Percentiles rank a stretch among this genome's conserved stretches.
phyloP scores from a whole-genome alignment of 2,888 invertebrate genomes.

The Slavum lentiscoides region DNA sequence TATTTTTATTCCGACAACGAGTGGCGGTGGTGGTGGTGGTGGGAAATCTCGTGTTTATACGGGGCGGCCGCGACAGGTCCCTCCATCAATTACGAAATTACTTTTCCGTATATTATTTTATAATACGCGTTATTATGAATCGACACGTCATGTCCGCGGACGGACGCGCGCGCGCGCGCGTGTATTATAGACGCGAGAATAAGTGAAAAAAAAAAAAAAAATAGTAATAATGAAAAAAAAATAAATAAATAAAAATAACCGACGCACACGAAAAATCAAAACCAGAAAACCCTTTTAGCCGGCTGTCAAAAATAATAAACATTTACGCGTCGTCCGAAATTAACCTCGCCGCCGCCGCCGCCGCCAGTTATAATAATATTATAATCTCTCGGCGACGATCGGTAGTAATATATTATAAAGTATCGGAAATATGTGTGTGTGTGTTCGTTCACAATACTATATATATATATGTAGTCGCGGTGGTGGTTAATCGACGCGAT shows the following conservation, averaged over 20 bases:
- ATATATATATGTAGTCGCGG: neutral
- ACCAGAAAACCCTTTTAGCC: constrained; percentile 53
- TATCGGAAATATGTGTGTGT: no score
- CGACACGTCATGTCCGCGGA: neutral
- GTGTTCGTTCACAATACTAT: neutral
- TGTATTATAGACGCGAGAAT: neutral
- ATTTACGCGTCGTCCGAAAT: constrained; percentile 29
- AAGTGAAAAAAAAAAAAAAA: constrained; percentile 9
- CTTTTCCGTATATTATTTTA: constrained; percentile 4
- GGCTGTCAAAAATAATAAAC: constrained; percentile 51
- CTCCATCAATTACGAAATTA: constrained; percentile 41
- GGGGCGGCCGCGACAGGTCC: neutral
- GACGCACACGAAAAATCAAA: constrained; percentile 25
- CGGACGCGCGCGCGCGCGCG: neutral
- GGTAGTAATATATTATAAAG: neutral
- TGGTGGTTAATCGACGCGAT: constrained; percentile 2
- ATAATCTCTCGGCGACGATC: no score
- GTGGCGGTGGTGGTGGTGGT: no score
- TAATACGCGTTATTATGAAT: constrained; percentile 17
- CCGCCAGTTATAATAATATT: constrained; percentile 11
- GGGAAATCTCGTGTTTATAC: constrained; percentile 10
- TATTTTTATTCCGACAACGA: neutral
- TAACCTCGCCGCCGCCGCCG: constrained; percentile 4
- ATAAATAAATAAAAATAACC: constrained; percentile 21
- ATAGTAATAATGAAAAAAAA: neutral